Conservation (phyloP, 2,797 vertebrate species). For the Podarcis lilfordi region DNA sequence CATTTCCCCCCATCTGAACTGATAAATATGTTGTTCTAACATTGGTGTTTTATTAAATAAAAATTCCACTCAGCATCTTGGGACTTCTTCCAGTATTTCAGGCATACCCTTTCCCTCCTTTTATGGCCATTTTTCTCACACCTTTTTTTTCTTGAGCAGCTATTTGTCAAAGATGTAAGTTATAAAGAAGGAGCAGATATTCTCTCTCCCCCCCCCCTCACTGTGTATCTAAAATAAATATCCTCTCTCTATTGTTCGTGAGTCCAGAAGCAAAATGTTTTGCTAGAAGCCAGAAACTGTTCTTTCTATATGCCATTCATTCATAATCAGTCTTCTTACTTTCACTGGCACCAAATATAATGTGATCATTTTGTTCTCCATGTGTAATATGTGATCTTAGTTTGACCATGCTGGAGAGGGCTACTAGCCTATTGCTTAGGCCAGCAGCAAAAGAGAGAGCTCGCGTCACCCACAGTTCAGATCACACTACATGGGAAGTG, state of each 20-base stretch:
- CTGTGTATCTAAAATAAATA: slow-evolving; percentile 22
- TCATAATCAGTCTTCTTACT: not conserved
- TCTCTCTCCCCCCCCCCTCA: too few species aligned
- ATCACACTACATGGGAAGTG: too few species aligned
- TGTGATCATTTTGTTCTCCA: not conserved
- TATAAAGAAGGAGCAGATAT: not conserved
- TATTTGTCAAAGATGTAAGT: not conserved
- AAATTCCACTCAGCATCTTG: not conserved
- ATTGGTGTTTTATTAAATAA: slow-evolving; percentile 24
- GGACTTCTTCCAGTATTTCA: slow-evolving; percentile 3
- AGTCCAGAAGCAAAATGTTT: not conserved
- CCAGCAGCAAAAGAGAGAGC: not conserved
- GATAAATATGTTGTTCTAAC: slow-evolving; percentile 25
- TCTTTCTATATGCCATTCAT: not conserved
- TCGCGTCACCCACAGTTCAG: not conserved
- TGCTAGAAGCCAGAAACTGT: not conserved
- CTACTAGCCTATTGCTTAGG: too few species aligned
- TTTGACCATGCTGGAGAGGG: too few species aligned
- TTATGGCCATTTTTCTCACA: not conserved
- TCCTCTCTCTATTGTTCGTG: not conserved
- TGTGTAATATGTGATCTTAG: not conserved
- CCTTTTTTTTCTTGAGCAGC: accelerated
- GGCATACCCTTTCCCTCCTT: not conserved
- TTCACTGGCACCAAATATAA: not conserved
- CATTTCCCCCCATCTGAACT: not conserved